Evolutionary conservation across 2,797 vertebrate genomes (phyloP), one percentile per base, ranked within the genome.

Genomic region (Artibeus jamaicensis): DNA sequence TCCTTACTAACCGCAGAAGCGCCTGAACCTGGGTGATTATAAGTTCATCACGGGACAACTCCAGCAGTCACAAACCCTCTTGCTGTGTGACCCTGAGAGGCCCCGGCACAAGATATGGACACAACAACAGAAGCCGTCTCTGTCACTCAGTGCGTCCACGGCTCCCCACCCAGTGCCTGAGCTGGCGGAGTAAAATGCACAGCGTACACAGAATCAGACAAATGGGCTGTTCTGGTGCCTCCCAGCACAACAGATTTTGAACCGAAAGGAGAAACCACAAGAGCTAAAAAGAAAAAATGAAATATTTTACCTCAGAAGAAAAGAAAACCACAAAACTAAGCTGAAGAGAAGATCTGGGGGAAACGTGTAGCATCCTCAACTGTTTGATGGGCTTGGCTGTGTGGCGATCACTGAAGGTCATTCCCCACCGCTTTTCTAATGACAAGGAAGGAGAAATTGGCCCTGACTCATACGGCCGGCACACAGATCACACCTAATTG

Each of bases 71-170:
- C 37, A 26, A 14, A 6, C 5, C 8, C 46, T 48, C 50, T 0
- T 9, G 24, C 57, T 19, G 29, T 48, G 22, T 32, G 67, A 24
- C 74, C 42, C 7, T 0, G 32, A 67, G 19, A 59, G 70, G 32
- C 2, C 4, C 34, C 5, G 2, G 26, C 0, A 14, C 26, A 11
- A 15, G 21, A 29, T 10, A 42, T 9, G 6, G 42, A 48, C 3
- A 4, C 0, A 1, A 16, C 21, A 3, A 0, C 34, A n/a, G 77
- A 53, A 68, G 21, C 67, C 1, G 0, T 15, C n/a, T 24, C 39
- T 21, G 22, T 44, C 11, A 7, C 1, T 1, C 1, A 2, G 29
- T 3, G 0, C 3, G 7, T 6, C 9, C 6, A 1, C 0, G 7
- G 34, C 46, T 67, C 57, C 3, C 7, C 0, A 2, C 24, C 39